These are phyloP conservation scores for Phyllopteryx taeniolatus DNA, from an alignment of 2,113 vertebrate genomes.

Conservation along the genomic window DNA sequence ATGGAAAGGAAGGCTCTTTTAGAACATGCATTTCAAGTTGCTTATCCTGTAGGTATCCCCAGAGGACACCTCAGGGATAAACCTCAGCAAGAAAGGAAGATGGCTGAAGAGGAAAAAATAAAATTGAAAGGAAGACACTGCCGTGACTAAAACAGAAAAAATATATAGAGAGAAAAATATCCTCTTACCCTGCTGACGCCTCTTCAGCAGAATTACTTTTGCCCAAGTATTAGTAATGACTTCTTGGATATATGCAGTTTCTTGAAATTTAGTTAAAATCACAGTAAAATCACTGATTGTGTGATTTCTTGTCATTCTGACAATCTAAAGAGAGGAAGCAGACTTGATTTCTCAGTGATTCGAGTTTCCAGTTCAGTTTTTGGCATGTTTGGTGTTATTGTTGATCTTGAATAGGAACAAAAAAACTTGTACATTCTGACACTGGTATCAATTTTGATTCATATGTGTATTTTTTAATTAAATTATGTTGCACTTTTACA, in stretches of 20 bases:
- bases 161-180: constrained; percentile 51
- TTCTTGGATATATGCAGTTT: constrained; percentile 10
- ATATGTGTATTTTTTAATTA: too few species aligned
- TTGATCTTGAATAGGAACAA: neutral
- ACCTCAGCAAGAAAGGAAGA: constrained; percentile 67
- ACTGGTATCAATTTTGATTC: too few species aligned
- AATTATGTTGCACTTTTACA: too few species aligned
- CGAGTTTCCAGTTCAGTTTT: constrained; percentile 22
- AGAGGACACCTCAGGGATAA: constrained; percentile 72
- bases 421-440: too few species aligned
- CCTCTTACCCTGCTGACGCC: constrained; percentile 62
- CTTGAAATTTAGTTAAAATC: neutral
- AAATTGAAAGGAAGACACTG: constrained; percentile 63
- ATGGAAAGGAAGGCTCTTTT: constrained; percentile 61
- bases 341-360: constrained; percentile 39
- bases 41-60: constrained; percentile 69
- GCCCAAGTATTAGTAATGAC: constrained; percentile 46
- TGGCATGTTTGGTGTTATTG: constrained; percentile 6
- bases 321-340: constrained; percentile 27
- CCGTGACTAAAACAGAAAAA: constrained; percentile 68
- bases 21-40: constrained; percentile 70
- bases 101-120: constrained; percentile 41
- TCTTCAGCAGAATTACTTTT: constrained; percentile 50
- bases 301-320: constrained; percentile 54
- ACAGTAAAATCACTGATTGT: constrained; percentile 34